Conservation (phyloP, 2,888 invertebrate genomes). For the Ophion ellenae region DNA sequence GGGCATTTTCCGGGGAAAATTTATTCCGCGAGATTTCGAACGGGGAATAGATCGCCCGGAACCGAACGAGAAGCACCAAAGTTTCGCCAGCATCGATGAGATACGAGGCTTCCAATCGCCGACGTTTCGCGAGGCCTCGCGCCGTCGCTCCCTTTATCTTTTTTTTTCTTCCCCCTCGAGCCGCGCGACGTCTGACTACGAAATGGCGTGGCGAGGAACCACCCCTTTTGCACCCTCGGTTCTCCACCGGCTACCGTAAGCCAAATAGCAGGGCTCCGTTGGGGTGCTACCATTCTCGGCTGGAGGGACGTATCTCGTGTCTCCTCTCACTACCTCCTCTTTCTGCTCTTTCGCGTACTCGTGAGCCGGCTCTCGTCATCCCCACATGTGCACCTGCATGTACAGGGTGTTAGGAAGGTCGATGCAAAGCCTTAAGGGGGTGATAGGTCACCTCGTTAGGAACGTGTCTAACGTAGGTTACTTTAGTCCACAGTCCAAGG, state of each 20-base stretch:
- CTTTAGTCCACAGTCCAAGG: no score
- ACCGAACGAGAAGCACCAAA: neutral
- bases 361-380: constrained; percentile 49
- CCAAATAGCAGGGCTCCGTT: constrained; percentile 20
- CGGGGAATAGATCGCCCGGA: no score
- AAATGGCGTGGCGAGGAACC: constrained; percentile 71
- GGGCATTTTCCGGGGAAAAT: no score
- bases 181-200: constrained; percentile 68
- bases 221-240: constrained; percentile 68
- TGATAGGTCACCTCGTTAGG: no score
- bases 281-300: constrained; percentile 35
- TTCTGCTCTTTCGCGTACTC: constrained; percentile 18
- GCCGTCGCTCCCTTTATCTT: constrained; percentile 33
- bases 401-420: neutral
- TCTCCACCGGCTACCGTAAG: constrained; percentile 48
- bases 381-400: neutral
- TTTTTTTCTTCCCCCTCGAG: constrained; percentile 24
- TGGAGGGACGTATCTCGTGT: constrained; percentile 27
- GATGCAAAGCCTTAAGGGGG: neutral
- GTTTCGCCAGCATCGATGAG: constrained; percentile 54
- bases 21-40: no score
- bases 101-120: constrained; percentile 66
- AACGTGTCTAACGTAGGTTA: no score
- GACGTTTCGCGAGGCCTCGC: constrained; percentile 24
- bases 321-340: constrained; percentile 25